Percentiles rank a stretch among this genome's conserved stretches.
Evolutionary conservation across 2,113 vertebrate genomes (phyloP).

Genomic region (Bambusicola thoracicus): DNA sequence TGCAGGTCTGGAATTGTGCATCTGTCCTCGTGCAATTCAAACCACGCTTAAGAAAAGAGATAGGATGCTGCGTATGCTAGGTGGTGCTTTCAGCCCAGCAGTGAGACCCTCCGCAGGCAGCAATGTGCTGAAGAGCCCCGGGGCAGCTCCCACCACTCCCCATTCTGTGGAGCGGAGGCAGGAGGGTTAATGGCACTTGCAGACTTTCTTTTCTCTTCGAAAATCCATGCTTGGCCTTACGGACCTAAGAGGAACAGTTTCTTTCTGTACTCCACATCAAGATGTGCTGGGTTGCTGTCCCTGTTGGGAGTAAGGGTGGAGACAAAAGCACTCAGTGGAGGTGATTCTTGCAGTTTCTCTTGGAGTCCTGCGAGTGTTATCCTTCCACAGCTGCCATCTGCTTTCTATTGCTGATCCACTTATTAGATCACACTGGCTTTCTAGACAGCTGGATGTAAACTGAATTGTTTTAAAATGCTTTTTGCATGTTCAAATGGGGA

Average conservation of each 20-base stretch:
- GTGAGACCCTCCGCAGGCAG: not conserved
- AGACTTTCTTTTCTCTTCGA: not conserved
- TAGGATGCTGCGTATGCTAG: not conserved
- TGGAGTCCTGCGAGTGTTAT: not conserved
- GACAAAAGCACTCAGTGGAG: not conserved
- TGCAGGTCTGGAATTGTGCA: not conserved
- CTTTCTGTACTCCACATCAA: not conserved
- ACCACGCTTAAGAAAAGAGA: rapidly evolving
- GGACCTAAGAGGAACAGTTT: not conserved
- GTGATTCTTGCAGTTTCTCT: not conserved
- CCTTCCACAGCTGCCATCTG: not conserved
- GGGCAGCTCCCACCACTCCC: not conserved
- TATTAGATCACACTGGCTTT: not conserved
- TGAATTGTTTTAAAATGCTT: not conserved
- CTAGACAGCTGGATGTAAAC: not conserved
- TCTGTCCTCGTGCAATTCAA: no score
- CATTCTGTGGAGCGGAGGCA: rapidly evolving
- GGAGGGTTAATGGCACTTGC: not conserved
- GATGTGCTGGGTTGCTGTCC: not conserved
- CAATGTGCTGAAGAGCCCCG: not conserved
- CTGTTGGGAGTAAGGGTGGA: not conserved
- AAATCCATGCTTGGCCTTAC: not conserved
- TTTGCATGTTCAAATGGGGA: not conserved
- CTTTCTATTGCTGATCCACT: not conserved
- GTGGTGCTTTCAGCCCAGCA: not conserved